These are phyloP conservation scores for Malacoraja senta DNA, from an alignment of 2,797 vertebrate genomes.

Conservation along the genomic window DNA sequence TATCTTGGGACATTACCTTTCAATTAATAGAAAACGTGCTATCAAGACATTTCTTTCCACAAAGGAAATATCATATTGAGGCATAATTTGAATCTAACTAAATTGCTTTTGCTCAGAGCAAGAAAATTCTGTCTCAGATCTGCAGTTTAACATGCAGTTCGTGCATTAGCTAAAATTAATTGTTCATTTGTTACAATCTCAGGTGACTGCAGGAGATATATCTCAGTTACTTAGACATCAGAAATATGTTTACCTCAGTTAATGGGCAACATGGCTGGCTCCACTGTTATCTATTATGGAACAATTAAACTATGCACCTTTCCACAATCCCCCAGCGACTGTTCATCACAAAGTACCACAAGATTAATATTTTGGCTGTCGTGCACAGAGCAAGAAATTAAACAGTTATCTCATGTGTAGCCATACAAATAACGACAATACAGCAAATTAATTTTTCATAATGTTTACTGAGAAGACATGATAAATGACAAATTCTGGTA, in stretches of 20 bases:
- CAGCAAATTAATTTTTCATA: neutral
- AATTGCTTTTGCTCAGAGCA: neutral
- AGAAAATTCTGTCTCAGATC: neutral
- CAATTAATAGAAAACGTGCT: neutral
- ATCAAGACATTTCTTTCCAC: neutral
- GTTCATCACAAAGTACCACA: neutral
- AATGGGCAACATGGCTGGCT: neutral
- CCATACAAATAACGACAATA: neutral
- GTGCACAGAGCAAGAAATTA: neutral
- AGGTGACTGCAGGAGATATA: neutral
- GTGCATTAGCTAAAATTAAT: neutral
- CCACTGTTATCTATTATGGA: neutral
- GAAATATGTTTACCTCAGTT: conserved; percentile 8
- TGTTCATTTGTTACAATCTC: neutral
- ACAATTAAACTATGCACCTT: neutral
- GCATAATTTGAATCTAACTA: neutral
- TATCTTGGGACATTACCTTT: neutral
- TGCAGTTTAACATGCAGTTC: neutral
- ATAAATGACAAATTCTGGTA: neutral
- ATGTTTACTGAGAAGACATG: neutral
- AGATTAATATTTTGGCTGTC: neutral
- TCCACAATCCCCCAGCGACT: neutral
- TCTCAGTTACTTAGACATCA: conserved; percentile 9
- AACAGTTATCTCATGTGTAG: neutral
- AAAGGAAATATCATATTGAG: neutral